Evolutionary conservation across 2,113 vertebrate species (phyloP), one percentile per base, ranked within the genome.

Genomic region (Nanorana parkeri): DNA sequence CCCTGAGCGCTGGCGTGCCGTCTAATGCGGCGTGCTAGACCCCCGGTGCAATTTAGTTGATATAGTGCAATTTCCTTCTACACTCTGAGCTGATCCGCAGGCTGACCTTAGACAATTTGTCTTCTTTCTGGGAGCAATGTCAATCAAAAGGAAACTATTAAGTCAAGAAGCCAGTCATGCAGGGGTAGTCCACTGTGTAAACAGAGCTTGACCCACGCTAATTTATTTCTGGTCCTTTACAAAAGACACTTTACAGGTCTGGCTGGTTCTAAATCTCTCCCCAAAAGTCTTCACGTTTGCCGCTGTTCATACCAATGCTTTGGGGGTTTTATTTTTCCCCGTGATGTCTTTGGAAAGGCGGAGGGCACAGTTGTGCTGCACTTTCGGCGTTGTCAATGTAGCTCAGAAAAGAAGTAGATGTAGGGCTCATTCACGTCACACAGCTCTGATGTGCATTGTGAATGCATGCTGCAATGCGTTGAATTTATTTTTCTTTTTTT

Each of bases 111-210:
- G 90, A 87, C 89, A 92, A 91, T 95, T 94, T 93, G 91, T 93
- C 94, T 93, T 93, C 90, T 87, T 87, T 88, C 91, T 88, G 89
- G 87, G 90, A 93, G 88, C 92, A 91, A 93, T 90, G 91, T 92
- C 92, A 90, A 83, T 91, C 89, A 51, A 94, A 92, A 95, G 95
- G 95, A 95, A 96, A 91, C 90, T 94, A 95, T 95, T 95, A 95
- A 94, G 92, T 90, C 89, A 92, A 94, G 93, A 90, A 92, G 91
- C 91, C 87, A 94, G 94, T 92, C 91, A 90, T 89, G 85, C 90
- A 87, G 83, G 89, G 90, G 85, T 85, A 87, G 92, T 80, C 90
- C 90, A 85, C 90, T 91, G 87, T 87, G 90, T 94, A 94, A 95
- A 93, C 93, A 95, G 88, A 94, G 90, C 92, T 92, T 95, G 93